Evolutionary conservation across 2,888 invertebrate species (phyloP), one percentile per base, ranked within the genome.

Genomic region (Diarsia rubi): DNA sequence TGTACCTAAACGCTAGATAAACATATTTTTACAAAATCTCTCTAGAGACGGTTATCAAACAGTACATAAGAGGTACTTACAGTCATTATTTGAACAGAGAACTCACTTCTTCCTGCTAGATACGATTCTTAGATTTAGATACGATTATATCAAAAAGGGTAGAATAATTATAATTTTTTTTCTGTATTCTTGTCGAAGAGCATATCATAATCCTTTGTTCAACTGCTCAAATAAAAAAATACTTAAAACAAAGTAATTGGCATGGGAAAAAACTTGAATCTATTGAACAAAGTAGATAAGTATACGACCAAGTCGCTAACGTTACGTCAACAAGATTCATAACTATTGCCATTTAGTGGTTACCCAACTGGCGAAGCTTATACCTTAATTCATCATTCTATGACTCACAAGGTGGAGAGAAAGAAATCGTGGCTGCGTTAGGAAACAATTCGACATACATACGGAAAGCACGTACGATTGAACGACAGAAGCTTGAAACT

Each of bases 1-100:
- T 86, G 66, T 82, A 71, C 75, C 79, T 87, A 85, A 81, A 79
- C 69, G 75, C 86, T 86, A 86, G 65, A 78, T 86, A 83, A 82
- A 82, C 63, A 73, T 74, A 81, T 76, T 75, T 57, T 81, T 75
- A 86, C 78, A 86, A 82, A 86, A 82, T 81, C 79, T 82, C 78
- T 68, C 4, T 65, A 42, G 1, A 60, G 67, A 78, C 79, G 71
- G 81, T 78, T 79, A 82, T 80, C 82, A 66, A 85, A 85, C 69
- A 74, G 57, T 60, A 68, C 57, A 75, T 45, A 42, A 14, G 27
- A 45, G 12, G 37, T 21, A 42, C 37, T 8, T 37, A 37, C 44
- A 14, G 16, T 54, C 11, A 12, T 21, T 37, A 44, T 21, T 31
- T 24, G 21, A 14, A 14, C 9, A 44, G 47, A 49, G 19, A 16